Evolutionary conservation across 2,113 vertebrate genomes (phyloP).

Genomic region (Oreocharis arfaki): DNA sequence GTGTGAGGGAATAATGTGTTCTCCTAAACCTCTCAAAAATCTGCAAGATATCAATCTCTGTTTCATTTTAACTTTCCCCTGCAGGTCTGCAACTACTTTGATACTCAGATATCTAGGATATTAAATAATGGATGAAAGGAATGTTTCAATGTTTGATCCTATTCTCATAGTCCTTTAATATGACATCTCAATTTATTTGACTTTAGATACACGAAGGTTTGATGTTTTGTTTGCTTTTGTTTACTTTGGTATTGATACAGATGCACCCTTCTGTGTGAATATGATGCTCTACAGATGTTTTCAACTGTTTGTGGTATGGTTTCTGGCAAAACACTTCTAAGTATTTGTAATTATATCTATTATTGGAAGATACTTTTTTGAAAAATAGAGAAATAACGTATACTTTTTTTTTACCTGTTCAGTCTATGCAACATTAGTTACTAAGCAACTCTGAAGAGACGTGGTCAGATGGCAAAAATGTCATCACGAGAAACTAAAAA

Average conservation of each 20-base stretch:
- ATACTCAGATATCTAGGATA: not conserved
- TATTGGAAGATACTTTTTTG: not conserved
- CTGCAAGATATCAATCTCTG: not conserved
- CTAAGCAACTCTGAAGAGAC: not conserved
- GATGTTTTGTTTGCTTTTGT: not conserved
- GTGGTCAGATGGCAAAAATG: not conserved
- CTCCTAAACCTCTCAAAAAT: not conserved
- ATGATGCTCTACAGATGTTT: not conserved
- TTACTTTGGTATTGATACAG: not conserved
- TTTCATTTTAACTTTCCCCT: conserved; percentile 7
- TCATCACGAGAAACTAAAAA: not conserved
- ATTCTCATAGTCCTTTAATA: not conserved
- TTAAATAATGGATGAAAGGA: conserved; percentile 9
- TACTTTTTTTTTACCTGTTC: not conserved
- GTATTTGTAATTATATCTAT: not conserved
- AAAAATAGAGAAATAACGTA: not conserved
- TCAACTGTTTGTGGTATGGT: not conserved
- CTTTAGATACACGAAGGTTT: not conserved
- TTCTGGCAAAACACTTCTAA: not conserved
- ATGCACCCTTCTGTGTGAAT: not conserved
- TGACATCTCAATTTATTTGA: not conserved
- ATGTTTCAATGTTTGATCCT: not conserved
- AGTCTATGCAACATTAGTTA: not conserved
- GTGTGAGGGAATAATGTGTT: not conserved
- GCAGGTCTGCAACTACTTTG: not conserved